Conservation (phyloP, 2,113 vertebrate species). For the Lophius piscatorius region DNA sequence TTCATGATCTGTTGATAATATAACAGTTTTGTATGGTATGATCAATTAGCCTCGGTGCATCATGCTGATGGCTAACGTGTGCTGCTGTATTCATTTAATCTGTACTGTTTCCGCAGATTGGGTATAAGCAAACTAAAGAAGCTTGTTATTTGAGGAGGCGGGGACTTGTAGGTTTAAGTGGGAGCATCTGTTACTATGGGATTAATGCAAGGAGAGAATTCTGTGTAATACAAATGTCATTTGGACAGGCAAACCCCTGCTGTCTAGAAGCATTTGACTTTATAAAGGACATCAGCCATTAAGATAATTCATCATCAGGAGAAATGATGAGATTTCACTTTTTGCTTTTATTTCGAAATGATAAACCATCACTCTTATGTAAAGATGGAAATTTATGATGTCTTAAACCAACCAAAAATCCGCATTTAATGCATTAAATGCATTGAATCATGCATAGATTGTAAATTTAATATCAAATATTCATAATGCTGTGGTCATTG, state of each 20-base stretch:
- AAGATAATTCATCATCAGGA: slow-evolving; percentile 29
- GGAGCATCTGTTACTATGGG: slow-evolving; percentile 75
- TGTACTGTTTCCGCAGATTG: slow-evolving; percentile 40
- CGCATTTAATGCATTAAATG: too few species aligned
- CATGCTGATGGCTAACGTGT: slow-evolving; percentile 19
- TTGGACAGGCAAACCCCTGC: slow-evolving; percentile 34
- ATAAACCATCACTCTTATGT: too few species aligned
- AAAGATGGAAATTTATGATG: too few species aligned
- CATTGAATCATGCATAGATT: too few species aligned
- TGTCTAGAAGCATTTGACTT: slow-evolving; percentile 22
- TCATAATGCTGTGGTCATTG: too few species aligned
- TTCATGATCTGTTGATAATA: slow-evolving; percentile 36
- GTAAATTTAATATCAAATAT: too few species aligned
- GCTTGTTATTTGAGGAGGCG: slow-evolving; percentile 61
- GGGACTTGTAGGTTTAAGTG: slow-evolving; percentile 68
- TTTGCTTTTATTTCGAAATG: too few species aligned
- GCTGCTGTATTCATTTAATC: slow-evolving; percentile 38
- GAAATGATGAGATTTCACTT: slow-evolving; percentile 42
- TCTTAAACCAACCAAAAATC: too few species aligned
- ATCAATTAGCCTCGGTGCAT: slow-evolving; percentile 36
- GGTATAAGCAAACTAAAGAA: slow-evolving; percentile 42
- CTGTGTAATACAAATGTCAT: slow-evolving; percentile 67
- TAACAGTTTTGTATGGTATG: slow-evolving; percentile 27
- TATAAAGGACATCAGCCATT: slow-evolving; percentile 24
- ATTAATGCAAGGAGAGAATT: slow-evolving; percentile 69